Percentiles rank a stretch among this genome's conserved stretches.
Conservation (phyloP, 2,797 vertebrate species). For the Eurystomus glaucurus region DNA sequence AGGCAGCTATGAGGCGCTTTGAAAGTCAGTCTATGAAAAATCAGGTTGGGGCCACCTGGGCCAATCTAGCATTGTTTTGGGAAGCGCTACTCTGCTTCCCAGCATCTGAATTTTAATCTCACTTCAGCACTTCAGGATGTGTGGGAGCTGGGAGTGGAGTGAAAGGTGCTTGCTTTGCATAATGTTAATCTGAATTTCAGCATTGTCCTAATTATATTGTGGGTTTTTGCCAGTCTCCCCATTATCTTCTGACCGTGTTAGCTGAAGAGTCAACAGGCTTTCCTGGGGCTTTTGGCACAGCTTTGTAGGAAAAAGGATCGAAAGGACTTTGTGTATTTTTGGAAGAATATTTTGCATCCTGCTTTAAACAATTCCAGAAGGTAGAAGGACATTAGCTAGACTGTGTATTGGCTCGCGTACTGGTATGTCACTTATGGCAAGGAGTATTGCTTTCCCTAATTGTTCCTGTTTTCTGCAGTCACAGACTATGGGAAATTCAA, state of each 20-base stretch:
- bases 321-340: constrained; percentile 38
- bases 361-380: constrained; percentile 58
- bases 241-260: constrained; percentile 6
- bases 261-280: constrained; percentile 23
- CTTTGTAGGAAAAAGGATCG: constrained; percentile 31
- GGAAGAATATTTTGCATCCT: constrained; percentile 36
- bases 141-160: background rate
- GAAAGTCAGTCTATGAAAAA: constrained; percentile 39
- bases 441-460: background rate
- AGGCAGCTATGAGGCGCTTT: constrained; percentile 26
- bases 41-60: constrained; percentile 55
- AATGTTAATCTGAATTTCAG: constrained; percentile 8
- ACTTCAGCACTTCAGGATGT: background rate
- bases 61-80: background rate
- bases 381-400: constrained; percentile 9
- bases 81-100: background rate
- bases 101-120: constrained; percentile 14
- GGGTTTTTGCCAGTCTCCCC: background rate
- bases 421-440: background rate
- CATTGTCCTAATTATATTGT: background rate
- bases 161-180: constrained; percentile 43
- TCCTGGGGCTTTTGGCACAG: constrained; percentile 32
- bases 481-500: background rate
- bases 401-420: background rate
- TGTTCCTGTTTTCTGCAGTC: background rate